A percentile compares a stretch with the other conserved stretches of the same genome.
phyloP scores from a whole-genome alignment of 37 sponge, comb jelly and placozoan genomes.

The Spongilla lacustris region DNA sequence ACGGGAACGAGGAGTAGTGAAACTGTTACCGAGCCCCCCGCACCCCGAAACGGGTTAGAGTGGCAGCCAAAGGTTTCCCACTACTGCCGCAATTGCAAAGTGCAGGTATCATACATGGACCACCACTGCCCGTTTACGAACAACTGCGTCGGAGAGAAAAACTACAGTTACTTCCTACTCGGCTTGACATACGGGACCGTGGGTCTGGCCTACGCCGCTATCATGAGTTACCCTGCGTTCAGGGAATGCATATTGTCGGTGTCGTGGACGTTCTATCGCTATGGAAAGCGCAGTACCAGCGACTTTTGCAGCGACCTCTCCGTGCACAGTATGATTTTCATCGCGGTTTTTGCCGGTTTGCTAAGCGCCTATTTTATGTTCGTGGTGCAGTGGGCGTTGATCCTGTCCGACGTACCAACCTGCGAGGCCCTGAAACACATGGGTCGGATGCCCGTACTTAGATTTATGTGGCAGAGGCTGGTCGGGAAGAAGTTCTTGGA shows the following conservation, averaged over 20 bases:
- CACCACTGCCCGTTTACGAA: slow-evolving; percentile 82
- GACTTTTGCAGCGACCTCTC: slow-evolving; percentile 21
- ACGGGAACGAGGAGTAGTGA: background rate
- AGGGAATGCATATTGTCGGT: slow-evolving; percentile 23
- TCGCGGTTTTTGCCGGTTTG: slow-evolving; percentile 41
- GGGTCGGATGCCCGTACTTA: slow-evolving; percentile 19
- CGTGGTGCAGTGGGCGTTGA: slow-evolving; percentile 10
- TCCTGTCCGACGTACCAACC: slow-evolving; percentile 32
- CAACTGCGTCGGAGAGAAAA: slow-evolving; percentile 60
- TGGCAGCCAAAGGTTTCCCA: slow-evolving; percentile 33
- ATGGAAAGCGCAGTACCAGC: background rate
- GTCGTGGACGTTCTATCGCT: slow-evolving; percentile 20
- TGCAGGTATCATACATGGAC: slow-evolving; percentile 44
- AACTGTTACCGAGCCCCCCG: background rate
- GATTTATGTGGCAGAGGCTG: slow-evolving; percentile 44
- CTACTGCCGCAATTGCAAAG: slow-evolving; percentile 41
- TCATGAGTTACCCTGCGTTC: slow-evolving; percentile 53
- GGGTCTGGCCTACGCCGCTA: slow-evolving; percentile 49
- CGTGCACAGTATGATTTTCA: slow-evolving; percentile 39
- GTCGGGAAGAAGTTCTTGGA: slow-evolving; percentile 36
- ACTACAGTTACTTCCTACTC: slow-evolving; percentile 56
- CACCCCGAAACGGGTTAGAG: slow-evolving; percentile 11
- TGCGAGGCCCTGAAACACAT: slow-evolving; percentile 21
- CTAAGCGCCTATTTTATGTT: slow-evolving; percentile 9
- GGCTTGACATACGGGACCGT: slow-evolving; percentile 45